These are phyloP conservation scores for Poeciliopsis retropinna DNA, from an alignment of 2,113 vertebrate genomes.

Conservation along the genomic window DNA sequence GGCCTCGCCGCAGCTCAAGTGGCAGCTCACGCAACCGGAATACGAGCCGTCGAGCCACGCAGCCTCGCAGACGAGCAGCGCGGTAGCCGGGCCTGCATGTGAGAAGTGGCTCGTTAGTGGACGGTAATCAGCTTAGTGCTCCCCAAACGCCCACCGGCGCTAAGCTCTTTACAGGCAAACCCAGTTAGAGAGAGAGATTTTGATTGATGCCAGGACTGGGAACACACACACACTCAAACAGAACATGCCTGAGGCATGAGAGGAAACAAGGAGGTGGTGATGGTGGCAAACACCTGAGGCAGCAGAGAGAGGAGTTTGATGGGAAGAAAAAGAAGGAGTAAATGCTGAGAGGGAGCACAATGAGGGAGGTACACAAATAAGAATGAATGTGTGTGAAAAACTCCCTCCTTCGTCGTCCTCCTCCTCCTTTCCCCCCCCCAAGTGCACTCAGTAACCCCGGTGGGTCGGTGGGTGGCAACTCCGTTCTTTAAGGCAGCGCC, in stretches of 20 bases:
- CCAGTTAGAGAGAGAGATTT: conserved; percentile 57
- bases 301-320: background rate
- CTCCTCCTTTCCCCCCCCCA: conserved; percentile 30
- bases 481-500: conserved; percentile 46
- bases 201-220: conserved; percentile 27
- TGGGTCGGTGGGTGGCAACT: conserved; percentile 59
- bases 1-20: background rate
- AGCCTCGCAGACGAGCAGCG: conserved; percentile 43
- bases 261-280: conserved; percentile 23
- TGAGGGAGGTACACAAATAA: conserved; percentile 53
- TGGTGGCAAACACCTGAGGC: conserved; percentile 35
- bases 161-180: conserved; percentile 78
- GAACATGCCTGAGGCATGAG: conserved; percentile 33
- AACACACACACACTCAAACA: background rate
- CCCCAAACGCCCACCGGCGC: conserved; percentile 59
- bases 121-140: conserved; percentile 76
- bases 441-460: conserved; percentile 71
- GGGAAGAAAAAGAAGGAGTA: background rate
- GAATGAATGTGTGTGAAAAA: conserved; percentile 56
- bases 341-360: conserved; percentile 40
- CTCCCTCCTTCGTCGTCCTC: conserved; percentile 20
- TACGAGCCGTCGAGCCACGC: background rate
- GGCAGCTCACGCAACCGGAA: background rate
- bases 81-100: conserved; percentile 39
- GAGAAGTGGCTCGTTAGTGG: conserved; percentile 71